phyloP scores from a whole-genome alignment of 1,140 invertebrate species.

The Chrysopa pallens region DNA sequence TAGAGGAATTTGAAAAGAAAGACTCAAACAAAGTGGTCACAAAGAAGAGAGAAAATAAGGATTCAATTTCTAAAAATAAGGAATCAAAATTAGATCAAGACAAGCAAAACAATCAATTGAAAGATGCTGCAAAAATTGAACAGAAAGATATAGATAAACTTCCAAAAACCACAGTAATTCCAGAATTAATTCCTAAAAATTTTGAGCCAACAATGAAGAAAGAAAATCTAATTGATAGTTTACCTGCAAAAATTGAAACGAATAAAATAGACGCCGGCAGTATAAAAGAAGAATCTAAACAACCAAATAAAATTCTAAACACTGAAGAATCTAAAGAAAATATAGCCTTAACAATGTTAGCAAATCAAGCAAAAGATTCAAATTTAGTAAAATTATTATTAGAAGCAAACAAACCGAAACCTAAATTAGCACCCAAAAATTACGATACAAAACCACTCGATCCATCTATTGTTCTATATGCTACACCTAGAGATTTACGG shows the following conservation, averaged over 20 bases:
- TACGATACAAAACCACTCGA: background rate
- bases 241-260: too few relatives aligned
- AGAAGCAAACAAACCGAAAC: too few relatives aligned
- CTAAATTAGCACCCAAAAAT: too few relatives aligned
- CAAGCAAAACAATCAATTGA: background rate
- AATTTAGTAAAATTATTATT: too few relatives aligned
- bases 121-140: background rate
- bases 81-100: background rate
- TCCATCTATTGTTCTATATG: background rate
- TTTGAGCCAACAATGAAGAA: constrained; percentile 11
- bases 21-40: too few relatives aligned
- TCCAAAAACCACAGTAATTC: too few relatives aligned
- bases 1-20: too few relatives aligned
- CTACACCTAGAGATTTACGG: background rate
- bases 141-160: too few relatives aligned
- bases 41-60: too few relatives aligned
- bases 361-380: too few relatives aligned
- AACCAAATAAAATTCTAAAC: background rate
- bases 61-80: background rate
- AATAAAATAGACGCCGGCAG: background rate
- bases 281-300: constrained; percentile 2
- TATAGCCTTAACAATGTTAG: too few relatives aligned
- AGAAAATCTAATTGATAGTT: background rate
- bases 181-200: background rate
- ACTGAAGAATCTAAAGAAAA: background rate